Conservation (phyloP, 2,797 vertebrate genomes). For the Alca torda region DNA sequence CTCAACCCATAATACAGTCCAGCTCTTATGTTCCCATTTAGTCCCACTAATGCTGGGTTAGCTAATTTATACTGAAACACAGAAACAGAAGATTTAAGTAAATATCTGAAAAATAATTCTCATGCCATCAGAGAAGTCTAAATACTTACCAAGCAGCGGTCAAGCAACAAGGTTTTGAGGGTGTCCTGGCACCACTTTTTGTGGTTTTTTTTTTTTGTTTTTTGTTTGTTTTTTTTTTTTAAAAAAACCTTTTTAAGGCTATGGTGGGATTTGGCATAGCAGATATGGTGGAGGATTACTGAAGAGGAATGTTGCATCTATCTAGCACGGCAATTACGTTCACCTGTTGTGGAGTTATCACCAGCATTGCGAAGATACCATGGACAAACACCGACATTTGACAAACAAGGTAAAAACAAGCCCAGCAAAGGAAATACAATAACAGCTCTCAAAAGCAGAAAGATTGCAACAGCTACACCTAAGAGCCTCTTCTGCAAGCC, state of each 20-base stretch:
- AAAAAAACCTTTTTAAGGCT: neutral
- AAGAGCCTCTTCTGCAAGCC: neutral
- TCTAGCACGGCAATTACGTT: neutral
- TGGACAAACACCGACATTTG: accelerated
- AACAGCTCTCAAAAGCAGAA: neutral
- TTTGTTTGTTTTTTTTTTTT: neutral
- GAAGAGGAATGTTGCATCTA: neutral
- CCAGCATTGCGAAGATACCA: neutral
- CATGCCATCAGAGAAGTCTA: neutral
- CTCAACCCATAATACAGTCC: neutral
- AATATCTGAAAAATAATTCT: neutral
- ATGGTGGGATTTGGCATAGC: neutral
- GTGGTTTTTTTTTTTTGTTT: neutral
- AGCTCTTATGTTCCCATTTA: neutral
- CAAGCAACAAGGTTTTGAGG: neutral
- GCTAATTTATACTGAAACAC: neutral
- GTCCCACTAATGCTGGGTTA: neutral
- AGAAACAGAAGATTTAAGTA: neutral
- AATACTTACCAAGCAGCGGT: neutral
- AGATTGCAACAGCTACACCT: neutral
- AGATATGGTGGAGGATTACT: neutral
- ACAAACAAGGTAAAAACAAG: neutral
- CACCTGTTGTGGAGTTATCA: neutral
- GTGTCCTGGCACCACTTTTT: neutral
- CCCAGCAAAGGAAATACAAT: neutral